A percentile compares a stretch with the other conserved stretches of the same genome.
Evolutionary conservation across 2,113 vertebrate species (phyloP).

Genomic region (Austrofundulus limnaeus): DNA sequence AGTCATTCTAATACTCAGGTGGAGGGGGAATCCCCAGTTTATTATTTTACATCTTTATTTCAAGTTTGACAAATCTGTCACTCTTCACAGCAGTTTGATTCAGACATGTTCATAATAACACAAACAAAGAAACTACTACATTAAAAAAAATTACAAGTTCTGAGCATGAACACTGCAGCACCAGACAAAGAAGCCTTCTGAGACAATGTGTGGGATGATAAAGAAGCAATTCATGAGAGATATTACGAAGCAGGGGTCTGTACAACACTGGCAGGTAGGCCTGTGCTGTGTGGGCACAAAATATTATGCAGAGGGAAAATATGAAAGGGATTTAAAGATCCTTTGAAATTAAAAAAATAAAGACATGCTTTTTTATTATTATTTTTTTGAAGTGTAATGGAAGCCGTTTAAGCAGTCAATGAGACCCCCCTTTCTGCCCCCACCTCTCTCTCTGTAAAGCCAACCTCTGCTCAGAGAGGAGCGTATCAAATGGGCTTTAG

Average conservation of each 20-base stretch:
- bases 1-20: background rate
- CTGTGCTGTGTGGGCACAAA: conserved; percentile 59
- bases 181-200: conserved; percentile 70
- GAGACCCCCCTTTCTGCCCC: conserved; percentile 73
- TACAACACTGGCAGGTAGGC: conserved; percentile 61
- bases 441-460: conserved; percentile 69
- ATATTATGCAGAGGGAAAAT: conserved; percentile 70
- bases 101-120: conserved; percentile 37
- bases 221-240: conserved; percentile 62
- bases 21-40: background rate
- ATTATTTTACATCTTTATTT: conserved; percentile 8
- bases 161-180: conserved; percentile 66
- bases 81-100: background rate
- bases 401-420: conserved; percentile 81
- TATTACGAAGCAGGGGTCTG: conserved; percentile 48
- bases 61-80: background rate
- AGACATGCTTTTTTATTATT: conserved; percentile 66
- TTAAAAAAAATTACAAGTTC: conserved; percentile 54
- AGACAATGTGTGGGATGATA: conserved; percentile 76
- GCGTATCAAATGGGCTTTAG: conserved; percentile 76
- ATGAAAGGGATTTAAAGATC: conserved; percentile 65
- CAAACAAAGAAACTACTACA: conserved; percentile 58
- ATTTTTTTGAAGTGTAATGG: conserved; percentile 67
- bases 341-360: conserved; percentile 54
- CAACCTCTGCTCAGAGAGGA: conserved; percentile 70